These are phyloP conservation scores for Odontocolon sp. DNA, from an alignment of 2,888 invertebrate genomes.

Conservation along the genomic window DNA sequence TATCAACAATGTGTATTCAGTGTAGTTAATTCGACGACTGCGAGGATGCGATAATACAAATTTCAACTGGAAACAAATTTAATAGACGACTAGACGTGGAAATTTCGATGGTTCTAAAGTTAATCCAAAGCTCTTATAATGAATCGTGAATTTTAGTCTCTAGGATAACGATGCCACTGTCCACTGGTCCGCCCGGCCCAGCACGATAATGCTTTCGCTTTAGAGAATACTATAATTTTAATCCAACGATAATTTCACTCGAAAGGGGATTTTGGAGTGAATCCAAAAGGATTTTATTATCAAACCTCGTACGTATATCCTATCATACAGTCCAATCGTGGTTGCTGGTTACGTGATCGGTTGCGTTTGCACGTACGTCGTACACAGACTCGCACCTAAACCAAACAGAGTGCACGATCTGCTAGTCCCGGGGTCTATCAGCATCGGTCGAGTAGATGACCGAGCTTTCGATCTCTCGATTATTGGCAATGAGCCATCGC, in stretches of 20 bases:
- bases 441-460: conserved; percentile 39
- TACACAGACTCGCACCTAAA: conserved; percentile 11
- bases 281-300: conserved; percentile 40
- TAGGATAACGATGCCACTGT: neutral
- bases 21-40: neutral
- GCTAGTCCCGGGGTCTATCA: conserved; percentile 29
- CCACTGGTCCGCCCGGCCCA: neutral
- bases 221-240: conserved; percentile 31
- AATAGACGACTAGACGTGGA: conserved; percentile 12
- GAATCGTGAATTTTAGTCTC: conserved; percentile 15
- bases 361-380: conserved; percentile 24
- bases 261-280: conserved; percentile 19
- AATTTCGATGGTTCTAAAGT: neutral
- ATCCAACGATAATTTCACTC: conserved; percentile 26
- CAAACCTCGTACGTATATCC: conserved; percentile 10
- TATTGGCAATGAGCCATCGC: conserved; percentile 33
- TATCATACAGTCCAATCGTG: no score
- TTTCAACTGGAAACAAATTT: conserved; percentile 8
- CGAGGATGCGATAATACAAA: neutral
- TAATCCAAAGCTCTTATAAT: conserved; percentile 22
- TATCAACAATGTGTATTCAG: no score
- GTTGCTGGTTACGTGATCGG: conserved; percentile 25
- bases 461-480: conserved; percentile 56
- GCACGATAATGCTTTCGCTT: conserved; percentile 31
- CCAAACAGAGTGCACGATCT: neutral